Evolutionary conservation across 2,797 vertebrate species (phyloP), one percentile per base, ranked within the genome.

Genomic region (Valencia hispanica): DNA sequence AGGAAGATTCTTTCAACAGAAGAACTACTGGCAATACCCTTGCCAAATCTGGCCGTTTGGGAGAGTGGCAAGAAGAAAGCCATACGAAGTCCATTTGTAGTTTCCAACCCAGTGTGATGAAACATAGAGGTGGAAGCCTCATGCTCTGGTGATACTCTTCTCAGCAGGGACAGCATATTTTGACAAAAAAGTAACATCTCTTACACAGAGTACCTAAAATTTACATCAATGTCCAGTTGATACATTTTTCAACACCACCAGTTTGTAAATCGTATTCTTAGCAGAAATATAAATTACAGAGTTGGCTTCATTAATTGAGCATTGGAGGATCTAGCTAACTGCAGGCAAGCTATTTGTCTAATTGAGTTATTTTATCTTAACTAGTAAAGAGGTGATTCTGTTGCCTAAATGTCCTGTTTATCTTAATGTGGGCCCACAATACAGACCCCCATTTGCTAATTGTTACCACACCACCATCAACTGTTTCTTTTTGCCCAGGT

Each of bases 311-410:
- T 71, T 55, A 73, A 74, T 48, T 79, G 73, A 86, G 72, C 74
- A 83, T 72, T 50, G 70, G 75, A 86, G 75, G 75, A 90, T 83
- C 85, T 84, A 82, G 85, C 75, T 91, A 91, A 89, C 84, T 88
- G 79, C 81, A 70, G 87, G 84, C 87, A 90, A 92, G 91, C 90
- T 91, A 91, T 84, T 84, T 90, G 79, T 2, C 87, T 79, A 84
- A 92, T 93, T 87, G 86, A 88, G 74, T 84, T 82, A 88, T 88
- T 90, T 89, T 88, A 89, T 92, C 86, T 88, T 70, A 69, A 77
- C 75, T 70, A 81, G 84, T 81, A 86, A 87, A 92, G 82, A 86
- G 86, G 72, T 83, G 88, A 77, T 88, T 92, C 88, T 88, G 82
- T 83, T 89, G 84, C 74, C 65, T 79, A 53, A 83, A 81, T 77